Percentiles rank a stretch among this genome's conserved stretches.
phyloP scores from a whole-genome alignment of 2,797 vertebrate species.

The Cirrhinus molitorella region DNA sequence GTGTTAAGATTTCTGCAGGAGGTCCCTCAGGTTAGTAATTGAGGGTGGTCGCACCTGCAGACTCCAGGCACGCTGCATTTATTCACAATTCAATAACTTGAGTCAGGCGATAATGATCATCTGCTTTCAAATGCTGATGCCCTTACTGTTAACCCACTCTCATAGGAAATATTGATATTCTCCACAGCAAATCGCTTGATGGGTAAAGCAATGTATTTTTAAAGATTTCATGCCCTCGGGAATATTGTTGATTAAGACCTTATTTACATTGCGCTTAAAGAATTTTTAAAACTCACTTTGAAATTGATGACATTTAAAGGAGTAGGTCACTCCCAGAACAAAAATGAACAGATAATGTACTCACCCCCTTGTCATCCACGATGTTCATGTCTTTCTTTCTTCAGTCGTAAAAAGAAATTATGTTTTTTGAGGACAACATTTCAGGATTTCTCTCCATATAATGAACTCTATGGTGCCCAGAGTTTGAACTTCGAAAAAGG shows the following conservation, averaged over 20 bases:
- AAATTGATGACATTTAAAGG: slow-evolving; percentile 12
- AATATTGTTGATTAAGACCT: slow-evolving; percentile 35
- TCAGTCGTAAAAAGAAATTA: too few relatives aligned
- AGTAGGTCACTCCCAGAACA: too few relatives aligned
- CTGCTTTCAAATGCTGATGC: slow-evolving; percentile 27
- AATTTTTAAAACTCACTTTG: slow-evolving; percentile 26
- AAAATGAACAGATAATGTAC: too few relatives aligned
- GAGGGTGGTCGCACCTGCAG: slow-evolving; percentile 80
- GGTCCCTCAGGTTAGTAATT: slow-evolving; percentile 81
- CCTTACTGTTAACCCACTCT: slow-evolving; percentile 52
- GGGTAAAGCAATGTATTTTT: slow-evolving; percentile 29
- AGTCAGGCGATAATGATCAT: slow-evolving; percentile 62
- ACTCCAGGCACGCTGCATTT: slow-evolving; percentile 79
- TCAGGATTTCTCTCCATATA: too few relatives aligned
- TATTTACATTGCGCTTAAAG: slow-evolving; percentile 36
- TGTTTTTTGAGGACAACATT: too few relatives aligned
- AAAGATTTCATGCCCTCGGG: slow-evolving; percentile 37
- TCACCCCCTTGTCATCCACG: too few relatives aligned
- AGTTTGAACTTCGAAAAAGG: too few relatives aligned
- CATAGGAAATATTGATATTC: slow-evolving; percentile 35
- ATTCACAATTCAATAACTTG: slow-evolving; percentile 79
- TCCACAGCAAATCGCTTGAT: slow-evolving; percentile 30
- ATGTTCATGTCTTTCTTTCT: too few relatives aligned
- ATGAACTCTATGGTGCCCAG: too few relatives aligned
- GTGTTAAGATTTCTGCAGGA: slow-evolving; percentile 83